Percentiles rank a stretch among this genome's conserved stretches.
These are phyloP conservation scores for Margarornis squamiger DNA, from an alignment of 2,797 vertebrate species.

Conservation along the genomic window DNA sequence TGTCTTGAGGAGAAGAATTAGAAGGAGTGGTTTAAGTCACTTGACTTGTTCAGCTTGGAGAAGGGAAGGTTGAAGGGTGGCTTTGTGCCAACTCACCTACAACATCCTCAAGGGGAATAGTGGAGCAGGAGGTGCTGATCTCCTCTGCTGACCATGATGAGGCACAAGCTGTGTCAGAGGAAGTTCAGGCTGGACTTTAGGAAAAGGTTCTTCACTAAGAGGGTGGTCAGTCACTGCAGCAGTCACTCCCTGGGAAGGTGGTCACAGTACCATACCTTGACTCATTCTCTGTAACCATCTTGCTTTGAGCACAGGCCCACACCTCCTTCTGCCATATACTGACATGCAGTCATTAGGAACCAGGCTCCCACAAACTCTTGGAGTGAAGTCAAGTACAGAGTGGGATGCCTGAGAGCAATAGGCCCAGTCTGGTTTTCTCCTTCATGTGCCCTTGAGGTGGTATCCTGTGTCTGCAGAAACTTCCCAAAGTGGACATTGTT, in stretches of 20 bases:
- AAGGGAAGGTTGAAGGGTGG: background rate
- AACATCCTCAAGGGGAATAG: background rate
- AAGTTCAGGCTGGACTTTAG: background rate
- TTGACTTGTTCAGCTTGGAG: background rate
- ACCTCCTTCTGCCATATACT: background rate
- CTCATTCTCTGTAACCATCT: accelerated
- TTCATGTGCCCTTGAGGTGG: background rate
- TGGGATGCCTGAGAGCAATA: accelerated
- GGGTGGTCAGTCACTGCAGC: background rate
- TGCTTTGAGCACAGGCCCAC: background rate
- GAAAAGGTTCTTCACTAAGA: background rate
- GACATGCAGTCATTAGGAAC: background rate
- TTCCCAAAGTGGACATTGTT: background rate
- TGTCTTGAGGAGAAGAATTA: background rate
- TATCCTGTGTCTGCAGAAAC: background rate
- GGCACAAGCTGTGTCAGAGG: background rate
- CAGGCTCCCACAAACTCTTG: background rate
- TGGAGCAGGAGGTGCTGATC: background rate
- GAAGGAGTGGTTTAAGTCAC: background rate
- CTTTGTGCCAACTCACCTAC: background rate
- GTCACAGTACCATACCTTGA: background rate
- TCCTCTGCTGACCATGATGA: background rate
- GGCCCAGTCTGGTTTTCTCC: background rate
- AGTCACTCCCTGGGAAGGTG: background rate
- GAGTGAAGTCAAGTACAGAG: background rate